Conservation (phyloP, 2,888 invertebrate genomes). For the Leucoptera coffeella region DNA sequence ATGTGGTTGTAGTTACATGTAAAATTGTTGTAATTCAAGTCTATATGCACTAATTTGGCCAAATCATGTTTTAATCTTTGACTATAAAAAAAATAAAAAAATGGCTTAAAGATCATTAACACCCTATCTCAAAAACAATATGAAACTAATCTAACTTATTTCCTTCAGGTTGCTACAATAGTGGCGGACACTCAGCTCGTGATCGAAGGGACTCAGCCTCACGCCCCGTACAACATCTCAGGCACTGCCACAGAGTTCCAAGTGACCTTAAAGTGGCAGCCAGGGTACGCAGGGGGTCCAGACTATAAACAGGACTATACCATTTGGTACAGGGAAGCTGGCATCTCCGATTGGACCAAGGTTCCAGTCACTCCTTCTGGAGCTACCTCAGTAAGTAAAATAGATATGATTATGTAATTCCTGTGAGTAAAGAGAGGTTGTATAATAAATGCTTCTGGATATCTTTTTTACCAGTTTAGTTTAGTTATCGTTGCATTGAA, state of each 20-base stretch:
- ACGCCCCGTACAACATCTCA: slow-evolving; percentile 93
- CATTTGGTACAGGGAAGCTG: slow-evolving; percentile 88
- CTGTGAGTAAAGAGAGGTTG: too few relatives aligned
- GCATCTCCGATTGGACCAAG: slow-evolving; percentile 86
- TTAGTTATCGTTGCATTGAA: too few relatives aligned
- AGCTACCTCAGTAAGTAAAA: slow-evolving; percentile 56
- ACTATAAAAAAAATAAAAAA: too few relatives aligned
- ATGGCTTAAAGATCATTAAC: not conserved
- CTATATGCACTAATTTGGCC: too few relatives aligned
- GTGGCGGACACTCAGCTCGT: slow-evolving; percentile 84
- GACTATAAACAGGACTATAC: slow-evolving; percentile 94
- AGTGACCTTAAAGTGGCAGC: slow-evolving; percentile 87
- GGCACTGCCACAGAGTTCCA: slow-evolving; percentile 86
- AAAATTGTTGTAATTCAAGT: too few relatives aligned
- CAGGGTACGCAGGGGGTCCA: slow-evolving; percentile 92
- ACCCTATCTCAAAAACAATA: not conserved
- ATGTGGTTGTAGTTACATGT: too few relatives aligned
- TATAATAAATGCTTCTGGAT: too few relatives aligned
- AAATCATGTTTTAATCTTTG: too few relatives aligned
- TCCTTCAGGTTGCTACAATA: slow-evolving; percentile 82
- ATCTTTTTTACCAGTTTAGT: too few relatives aligned
- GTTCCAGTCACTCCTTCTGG: slow-evolving; percentile 91
- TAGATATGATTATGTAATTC: not conserved
- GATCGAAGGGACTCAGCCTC: slow-evolving; percentile 92
- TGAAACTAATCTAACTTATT: too few relatives aligned